phyloP scores from a whole-genome alignment of 2,113 vertebrate genomes.

The Trinectes maculatus region DNA sequence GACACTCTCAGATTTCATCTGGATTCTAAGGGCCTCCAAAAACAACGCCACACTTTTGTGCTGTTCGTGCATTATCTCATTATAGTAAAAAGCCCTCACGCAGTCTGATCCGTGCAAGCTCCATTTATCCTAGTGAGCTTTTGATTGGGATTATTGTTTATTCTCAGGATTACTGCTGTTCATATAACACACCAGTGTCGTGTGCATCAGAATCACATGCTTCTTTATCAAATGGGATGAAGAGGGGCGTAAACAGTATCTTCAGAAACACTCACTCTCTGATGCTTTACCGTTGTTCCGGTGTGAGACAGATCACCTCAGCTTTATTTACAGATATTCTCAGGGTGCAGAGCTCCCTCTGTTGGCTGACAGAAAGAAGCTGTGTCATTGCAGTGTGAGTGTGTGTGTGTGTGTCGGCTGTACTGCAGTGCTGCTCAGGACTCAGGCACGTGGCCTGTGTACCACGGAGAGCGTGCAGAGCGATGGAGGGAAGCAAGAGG shows the following conservation, averaged over 20 bases:
- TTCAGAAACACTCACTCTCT: neutral
- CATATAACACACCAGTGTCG: neutral
- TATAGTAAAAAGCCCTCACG: slow-evolving; percentile 23
- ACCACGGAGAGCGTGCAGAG: slow-evolving; percentile 51
- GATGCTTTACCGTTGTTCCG: neutral
- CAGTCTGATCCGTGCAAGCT: slow-evolving; percentile 30
- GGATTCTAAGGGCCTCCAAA: slow-evolving; percentile 3
- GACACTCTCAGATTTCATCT: slow-evolving; percentile 4
- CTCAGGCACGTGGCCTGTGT: slow-evolving; percentile 63
- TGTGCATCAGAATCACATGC: neutral
- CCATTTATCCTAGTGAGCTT: slow-evolving; percentile 25
- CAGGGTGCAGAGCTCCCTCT: slow-evolving; percentile 29
- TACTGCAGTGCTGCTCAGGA: slow-evolving; percentile 63
- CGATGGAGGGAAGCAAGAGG: slow-evolving; percentile 44
- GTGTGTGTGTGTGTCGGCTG: slow-evolving; percentile 47
- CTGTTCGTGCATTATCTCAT: slow-evolving; percentile 32
- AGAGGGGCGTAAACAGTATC: neutral
- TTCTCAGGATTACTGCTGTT: slow-evolving; percentile 24
- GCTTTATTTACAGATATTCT: neutral
- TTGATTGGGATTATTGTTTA: slow-evolving; percentile 32
- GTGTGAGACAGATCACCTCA: slow-evolving; percentile 2
- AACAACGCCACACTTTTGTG: slow-evolving; percentile 18
- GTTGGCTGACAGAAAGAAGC: slow-evolving; percentile 46
- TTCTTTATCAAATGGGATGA: neutral
- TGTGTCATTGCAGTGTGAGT: slow-evolving; percentile 64